These are phyloP conservation scores for Lacerta bilineata DNA, from an alignment of 2,797 vertebrate genomes.

Conservation along the genomic window DNA sequence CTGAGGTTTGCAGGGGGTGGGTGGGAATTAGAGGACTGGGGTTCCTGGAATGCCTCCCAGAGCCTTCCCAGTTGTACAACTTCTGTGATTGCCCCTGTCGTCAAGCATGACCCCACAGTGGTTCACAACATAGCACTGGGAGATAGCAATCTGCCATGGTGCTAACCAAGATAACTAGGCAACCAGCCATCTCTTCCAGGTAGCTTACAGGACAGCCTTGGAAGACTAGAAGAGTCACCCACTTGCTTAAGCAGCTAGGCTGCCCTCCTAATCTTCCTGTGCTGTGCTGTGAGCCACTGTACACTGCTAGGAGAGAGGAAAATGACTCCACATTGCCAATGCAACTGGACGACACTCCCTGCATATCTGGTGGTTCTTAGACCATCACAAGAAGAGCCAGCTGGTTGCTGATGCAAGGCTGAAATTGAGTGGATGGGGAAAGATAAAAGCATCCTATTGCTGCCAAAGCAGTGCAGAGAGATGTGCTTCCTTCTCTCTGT, in stretches of 20 bases:
- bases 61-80: background rate
- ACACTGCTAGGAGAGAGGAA: background rate
- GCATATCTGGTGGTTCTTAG: background rate
- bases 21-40: background rate
- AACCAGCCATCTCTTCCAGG: background rate
- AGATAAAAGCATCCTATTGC: background rate
- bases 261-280: background rate
- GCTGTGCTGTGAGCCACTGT: background rate
- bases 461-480: background rate
- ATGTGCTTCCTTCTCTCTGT: background rate
- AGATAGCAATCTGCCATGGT: background rate
- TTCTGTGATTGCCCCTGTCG: background rate
- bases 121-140: background rate
- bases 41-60: background rate
- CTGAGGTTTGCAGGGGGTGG: no score
- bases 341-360: background rate
- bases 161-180: background rate
- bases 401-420: no score
- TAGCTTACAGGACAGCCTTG: background rate
- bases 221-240: background rate
- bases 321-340: background rate
- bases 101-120: no score
- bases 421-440: no score
- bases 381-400: background rate
- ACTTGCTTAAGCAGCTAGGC: background rate